A percentile compares a stretch with the other conserved stretches of the same genome.
These are phyloP conservation scores for Ennomos fuscantarius DNA, from an alignment of 2,888 invertebrate species.

Conservation along the genomic window DNA sequence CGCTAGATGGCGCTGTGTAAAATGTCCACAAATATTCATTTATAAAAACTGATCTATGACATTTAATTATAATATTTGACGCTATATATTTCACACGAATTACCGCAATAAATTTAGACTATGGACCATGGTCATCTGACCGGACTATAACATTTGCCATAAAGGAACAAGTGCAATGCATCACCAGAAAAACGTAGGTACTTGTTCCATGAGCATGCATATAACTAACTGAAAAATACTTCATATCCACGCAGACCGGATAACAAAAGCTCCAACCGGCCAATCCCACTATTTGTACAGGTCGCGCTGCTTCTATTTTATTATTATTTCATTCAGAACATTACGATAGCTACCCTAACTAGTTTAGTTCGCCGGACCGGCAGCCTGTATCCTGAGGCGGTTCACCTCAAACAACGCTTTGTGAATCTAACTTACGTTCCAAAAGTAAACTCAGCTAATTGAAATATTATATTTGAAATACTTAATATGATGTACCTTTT, in stretches of 20 bases:
- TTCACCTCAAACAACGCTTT: constrained; percentile 70
- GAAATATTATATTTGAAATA: constrained; percentile 74
- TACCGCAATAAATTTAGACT: too few species aligned
- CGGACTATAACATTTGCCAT: too few species aligned
- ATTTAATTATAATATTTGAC: too few species aligned
- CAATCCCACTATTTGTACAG: constrained; percentile 49
- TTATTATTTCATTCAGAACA: constrained; percentile 51
- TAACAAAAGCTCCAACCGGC: constrained; percentile 13
- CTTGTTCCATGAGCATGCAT: too few species aligned
- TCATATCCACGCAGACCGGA: background rate
- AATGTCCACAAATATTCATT: too few species aligned
- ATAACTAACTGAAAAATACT: too few species aligned
- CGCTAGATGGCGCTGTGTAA: too few species aligned
- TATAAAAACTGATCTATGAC: too few species aligned
- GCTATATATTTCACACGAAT: too few species aligned
- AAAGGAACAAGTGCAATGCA: too few species aligned
- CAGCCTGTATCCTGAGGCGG: constrained; percentile 57
- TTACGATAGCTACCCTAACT: constrained; percentile 52
- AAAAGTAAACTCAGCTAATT: constrained; percentile 77
- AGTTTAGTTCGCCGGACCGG: constrained; percentile 56
- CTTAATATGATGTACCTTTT: constrained; percentile 51
- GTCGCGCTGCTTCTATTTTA: constrained; percentile 43
- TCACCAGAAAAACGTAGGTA: too few species aligned
- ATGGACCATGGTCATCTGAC: too few species aligned
- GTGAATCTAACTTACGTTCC: constrained; percentile 74